Percentiles rank a stretch among this genome's conserved stretches.
Conservation (phyloP, 2,888 invertebrate species). For the Rhagonycha fulva region DNA sequence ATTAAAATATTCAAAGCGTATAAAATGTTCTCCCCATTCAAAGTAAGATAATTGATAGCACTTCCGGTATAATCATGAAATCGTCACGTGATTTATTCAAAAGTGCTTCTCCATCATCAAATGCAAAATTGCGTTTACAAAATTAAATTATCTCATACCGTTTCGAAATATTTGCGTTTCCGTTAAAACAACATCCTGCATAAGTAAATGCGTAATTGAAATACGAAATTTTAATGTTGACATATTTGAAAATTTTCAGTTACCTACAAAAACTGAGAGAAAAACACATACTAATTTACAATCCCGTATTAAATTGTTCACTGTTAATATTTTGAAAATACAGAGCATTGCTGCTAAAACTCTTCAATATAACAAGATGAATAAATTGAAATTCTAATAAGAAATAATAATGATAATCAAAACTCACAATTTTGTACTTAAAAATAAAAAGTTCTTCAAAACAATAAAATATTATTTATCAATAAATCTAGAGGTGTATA, state of each 20-base stretch:
- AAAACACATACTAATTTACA: background rate
- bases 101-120: conserved; percentile 4
- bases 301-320: background rate
- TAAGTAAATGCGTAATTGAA: conserved; percentile 4
- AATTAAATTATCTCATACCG: conserved; percentile 4
- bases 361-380: too few relatives aligned
- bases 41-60: conserved; percentile 4
- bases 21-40: conserved; percentile 4
- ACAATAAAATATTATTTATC: too few relatives aligned
- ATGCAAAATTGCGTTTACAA: conserved; percentile 4
- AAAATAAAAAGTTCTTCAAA: too few relatives aligned
- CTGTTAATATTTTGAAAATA: background rate
- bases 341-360: background rate
- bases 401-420: too few relatives aligned
- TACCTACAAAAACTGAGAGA: background rate
- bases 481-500: too few relatives aligned
- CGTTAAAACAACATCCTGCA: conserved; percentile 3
- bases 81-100: conserved; percentile 3
- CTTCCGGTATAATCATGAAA: conserved; percentile 4
- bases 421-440: too few relatives aligned
- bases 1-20: conserved; percentile 5
- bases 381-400: too few relatives aligned
- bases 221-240: conserved; percentile 5
- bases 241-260: background rate
- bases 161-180: conserved; percentile 4